Evolutionary conservation across 2,113 vertebrate genomes (phyloP).

Genomic region (Chaetops frenatus): DNA sequence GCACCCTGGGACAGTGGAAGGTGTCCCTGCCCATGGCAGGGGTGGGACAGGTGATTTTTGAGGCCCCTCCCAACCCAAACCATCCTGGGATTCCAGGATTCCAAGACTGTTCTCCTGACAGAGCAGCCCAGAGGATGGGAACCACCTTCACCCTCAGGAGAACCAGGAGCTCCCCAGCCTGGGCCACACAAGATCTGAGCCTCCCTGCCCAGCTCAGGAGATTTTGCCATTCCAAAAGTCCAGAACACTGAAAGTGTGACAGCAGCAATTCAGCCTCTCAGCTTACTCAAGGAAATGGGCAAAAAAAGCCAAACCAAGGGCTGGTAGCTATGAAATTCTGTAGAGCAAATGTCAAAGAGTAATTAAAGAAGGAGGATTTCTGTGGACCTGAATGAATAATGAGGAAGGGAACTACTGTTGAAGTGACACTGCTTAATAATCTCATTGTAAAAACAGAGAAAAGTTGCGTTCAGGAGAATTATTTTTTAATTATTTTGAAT

Average conservation of each 20-base stretch:
- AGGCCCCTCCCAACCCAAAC: background rate
- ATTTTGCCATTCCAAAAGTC: background rate
- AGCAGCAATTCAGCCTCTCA: background rate
- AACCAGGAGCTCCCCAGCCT: background rate
- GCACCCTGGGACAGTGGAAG: background rate
- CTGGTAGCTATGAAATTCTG: background rate
- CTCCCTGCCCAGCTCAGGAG: background rate
- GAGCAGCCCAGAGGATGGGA: background rate
- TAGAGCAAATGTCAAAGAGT: conserved; percentile 15
- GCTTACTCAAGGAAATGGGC: background rate
- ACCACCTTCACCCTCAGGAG: background rate
- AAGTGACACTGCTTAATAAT: conserved; percentile 32
- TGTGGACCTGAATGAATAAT: conserved; percentile 10
- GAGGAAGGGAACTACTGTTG: background rate
- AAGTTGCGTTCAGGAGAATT: conserved; percentile 17
- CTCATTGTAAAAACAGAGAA: conserved; percentile 28
- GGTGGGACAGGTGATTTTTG: fast-evolving
- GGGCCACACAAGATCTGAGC: background rate
- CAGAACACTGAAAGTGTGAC: background rate
- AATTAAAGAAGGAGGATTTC: conserved; percentile 32
- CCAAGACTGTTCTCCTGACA: fast-evolving
- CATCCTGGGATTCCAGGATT: background rate
- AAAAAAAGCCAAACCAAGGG: background rate
- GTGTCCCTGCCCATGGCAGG: background rate
- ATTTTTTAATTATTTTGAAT: conserved; percentile 54